Base-by-base conservation (phyloP, 2,797 vertebrate species). In the Protosalanx chinensis region DNA sequence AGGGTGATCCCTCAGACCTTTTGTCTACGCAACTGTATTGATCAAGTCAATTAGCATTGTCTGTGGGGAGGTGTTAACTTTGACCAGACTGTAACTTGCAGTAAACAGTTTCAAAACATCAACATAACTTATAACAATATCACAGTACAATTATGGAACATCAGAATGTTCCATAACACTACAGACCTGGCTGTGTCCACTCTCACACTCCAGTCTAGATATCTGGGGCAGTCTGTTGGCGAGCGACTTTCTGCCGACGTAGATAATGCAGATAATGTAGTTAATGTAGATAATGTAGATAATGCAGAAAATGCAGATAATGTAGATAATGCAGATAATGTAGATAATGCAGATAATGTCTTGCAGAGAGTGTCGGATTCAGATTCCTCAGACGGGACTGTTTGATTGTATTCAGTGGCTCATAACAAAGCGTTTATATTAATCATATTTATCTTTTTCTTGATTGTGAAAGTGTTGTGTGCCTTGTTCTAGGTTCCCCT, bases 401-500 rank as follows among this genome's bases (percentile, higher is more conserved):
- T 53, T 35, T 7, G 35, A 23, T 41, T 23, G 20, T 5, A 49
- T 41, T 35, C 29, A 30, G 56, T 13, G 18, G 46, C 60, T n/a
- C 37, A 20, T 41, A 27, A 10, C 13, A 41, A 6, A 60, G n/a
- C 3, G 41, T 61, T 46, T 27, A 46, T 37, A 23, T 72, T 5
- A 3, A 49, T 3, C 46, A 49, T 49, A 49, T 15, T 12, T 4
- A 49, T 15, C 0, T 27, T 20, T 35, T 27, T 20, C 16, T 49
- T 12, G 16, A 49, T 5, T 23, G 23, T n/a, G 27, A 56, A 1
- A 27, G 16, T 7, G 7, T 35, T 13, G 1, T 57, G 15, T 20
- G 53, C 4, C 6, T 69, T 8, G 46, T 35, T 29, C 33, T 78
- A 91, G 89, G 74, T 16, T 35, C 15, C 0, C 7, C 18, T 33